phyloP scores from a whole-genome alignment of 2,113 vertebrate species.

The Asarcornis scutulata region DNA sequence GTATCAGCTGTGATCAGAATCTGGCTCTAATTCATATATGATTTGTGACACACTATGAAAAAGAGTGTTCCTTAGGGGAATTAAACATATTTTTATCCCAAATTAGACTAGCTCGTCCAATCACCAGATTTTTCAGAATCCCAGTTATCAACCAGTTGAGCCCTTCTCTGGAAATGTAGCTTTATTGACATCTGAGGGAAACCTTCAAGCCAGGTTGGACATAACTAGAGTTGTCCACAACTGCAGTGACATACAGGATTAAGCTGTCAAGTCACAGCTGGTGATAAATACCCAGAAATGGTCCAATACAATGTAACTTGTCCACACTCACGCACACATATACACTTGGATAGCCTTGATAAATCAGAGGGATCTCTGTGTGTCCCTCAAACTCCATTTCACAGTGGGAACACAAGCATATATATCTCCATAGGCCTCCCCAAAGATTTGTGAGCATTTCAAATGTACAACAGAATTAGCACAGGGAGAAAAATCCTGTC shows the following conservation, averaged over 20 bases:
- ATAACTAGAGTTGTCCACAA: background rate
- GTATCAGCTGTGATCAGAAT: background rate
- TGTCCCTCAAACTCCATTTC: background rate
- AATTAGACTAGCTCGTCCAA: background rate
- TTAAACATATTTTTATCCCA: background rate
- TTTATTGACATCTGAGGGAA: background rate
- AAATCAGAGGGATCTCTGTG: background rate
- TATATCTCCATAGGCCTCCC: background rate
- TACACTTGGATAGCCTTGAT: background rate
- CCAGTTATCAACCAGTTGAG: background rate
- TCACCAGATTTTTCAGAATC: background rate
- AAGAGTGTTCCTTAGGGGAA: background rate
- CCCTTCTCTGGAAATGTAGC: background rate
- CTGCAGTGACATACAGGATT: background rate
- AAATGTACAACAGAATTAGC: constrained; percentile 13
- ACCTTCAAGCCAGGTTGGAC: background rate
- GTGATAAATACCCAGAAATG: background rate
- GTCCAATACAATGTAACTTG: background rate
- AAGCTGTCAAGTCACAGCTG: background rate
- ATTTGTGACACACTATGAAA: background rate
- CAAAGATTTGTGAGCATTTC: background rate
- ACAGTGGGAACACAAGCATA: background rate
- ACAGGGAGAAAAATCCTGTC: constrained; percentile 12
- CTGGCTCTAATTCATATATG: background rate
- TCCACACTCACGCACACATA: background rate